Percentiles rank a stretch among this genome's conserved stretches.
Evolutionary conservation across 2,797 vertebrate species (phyloP).

Genomic region (Acrocephalus scirpaceus): DNA sequence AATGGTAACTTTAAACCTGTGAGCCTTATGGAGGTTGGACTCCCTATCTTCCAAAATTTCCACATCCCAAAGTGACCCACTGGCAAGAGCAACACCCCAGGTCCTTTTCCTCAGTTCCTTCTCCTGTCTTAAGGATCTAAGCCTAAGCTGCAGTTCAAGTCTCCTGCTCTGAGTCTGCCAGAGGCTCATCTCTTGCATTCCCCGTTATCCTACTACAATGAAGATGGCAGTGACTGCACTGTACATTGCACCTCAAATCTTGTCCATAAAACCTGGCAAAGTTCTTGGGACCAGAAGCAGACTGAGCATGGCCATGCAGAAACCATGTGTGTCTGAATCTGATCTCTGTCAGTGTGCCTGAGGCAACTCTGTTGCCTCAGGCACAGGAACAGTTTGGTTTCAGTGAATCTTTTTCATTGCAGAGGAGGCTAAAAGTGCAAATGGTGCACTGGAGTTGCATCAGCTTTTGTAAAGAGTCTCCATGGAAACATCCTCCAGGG

Average conservation of each 20-base stretch:
- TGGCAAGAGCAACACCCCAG: not conserved
- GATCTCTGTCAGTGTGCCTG: not conserved
- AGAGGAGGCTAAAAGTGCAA: not conserved
- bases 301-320: not conserved
- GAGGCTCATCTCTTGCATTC: not conserved
- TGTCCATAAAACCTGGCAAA: not conserved
- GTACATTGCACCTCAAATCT: not conserved
- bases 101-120: not conserved
- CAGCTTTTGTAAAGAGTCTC: not conserved
- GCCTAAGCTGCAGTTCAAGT: not conserved
- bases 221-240: rapidly evolving
- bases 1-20: constrained; percentile 22
- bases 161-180: not conserved
- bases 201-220: not conserved
- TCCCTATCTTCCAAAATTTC: not conserved
- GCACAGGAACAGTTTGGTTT: not conserved
- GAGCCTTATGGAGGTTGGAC: not conserved
- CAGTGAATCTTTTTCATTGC: not conserved
- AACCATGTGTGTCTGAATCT: not conserved
- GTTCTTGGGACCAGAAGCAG: not conserved
- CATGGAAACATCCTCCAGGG: not conserved
- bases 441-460: not conserved
- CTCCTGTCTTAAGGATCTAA: not conserved
- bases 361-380: not conserved
- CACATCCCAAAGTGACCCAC: not conserved